Evolutionary conservation across 2,113 vertebrate species (phyloP), one percentile per base, ranked within the genome.

Genomic region (Eidolon helvum): DNA sequence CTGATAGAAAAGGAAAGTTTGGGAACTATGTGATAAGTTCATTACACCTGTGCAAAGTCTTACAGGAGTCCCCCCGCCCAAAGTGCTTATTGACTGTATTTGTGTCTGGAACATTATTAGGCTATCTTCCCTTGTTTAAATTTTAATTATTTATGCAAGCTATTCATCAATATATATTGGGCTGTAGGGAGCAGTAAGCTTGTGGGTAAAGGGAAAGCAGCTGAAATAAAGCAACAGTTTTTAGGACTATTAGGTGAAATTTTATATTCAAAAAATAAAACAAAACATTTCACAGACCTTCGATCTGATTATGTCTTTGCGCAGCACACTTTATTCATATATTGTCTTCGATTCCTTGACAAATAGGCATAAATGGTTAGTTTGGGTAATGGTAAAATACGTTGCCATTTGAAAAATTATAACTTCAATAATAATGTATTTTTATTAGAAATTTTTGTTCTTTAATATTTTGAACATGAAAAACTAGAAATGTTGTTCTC

Each of bases 401-500:
- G 10, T 33, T 92, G n/a, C 35, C 43, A 55, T 94, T 87, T 68
- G 38, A 91, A 94, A 95, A 95, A 19, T 71, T 50, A 4, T 43
- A 87, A 69, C 30, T 91, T 78, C 4, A 63, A 83, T 85, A 84
- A 59, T 40, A 77, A 78, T 68, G 43, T 61, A 6, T 83, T 90
- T 91, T 92, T 80, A 66, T 80, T 90, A 87, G 35, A 68, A 85
- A 66, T 57, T 66, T 68, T 82, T 95, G 30, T 69, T 43, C 1
- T 40, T 91, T 80, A 75, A 55, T 85, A 86, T 71, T 95, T 74
- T 95, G 68, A 85, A 7, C 26, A 85, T 82, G 28, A 53, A 91
- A 93, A 95, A 43, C 14, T 65, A 33, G 43, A 92, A 90, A 40
- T 38, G 1, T 77, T 95, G 96, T 97, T 95, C 16, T 91, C 35